A percentile compares a stretch with the other conserved stretches of the same genome.
Conservation (phyloP, 1,140 invertebrate species). For the Euwallacea fornicatus region DNA sequence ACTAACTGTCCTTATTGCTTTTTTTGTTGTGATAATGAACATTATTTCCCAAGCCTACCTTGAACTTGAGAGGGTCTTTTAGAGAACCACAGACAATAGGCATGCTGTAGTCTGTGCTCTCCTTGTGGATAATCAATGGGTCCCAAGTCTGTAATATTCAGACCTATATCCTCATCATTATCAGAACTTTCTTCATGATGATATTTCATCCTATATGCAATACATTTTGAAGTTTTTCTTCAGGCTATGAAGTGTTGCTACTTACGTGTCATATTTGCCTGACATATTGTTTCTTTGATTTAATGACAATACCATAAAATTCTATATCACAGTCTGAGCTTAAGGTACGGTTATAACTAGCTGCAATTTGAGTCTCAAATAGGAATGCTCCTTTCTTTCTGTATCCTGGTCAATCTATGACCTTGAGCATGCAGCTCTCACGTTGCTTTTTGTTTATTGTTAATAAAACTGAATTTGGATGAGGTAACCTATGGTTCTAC, state of each 20-base stretch:
- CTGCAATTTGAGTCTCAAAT: not conserved
- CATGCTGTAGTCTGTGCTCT: conserved; percentile 86
- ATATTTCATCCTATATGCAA: conserved; percentile 56
- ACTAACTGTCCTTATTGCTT: not conserved
- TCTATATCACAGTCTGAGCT: conserved; percentile 43
- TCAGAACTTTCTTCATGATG: conserved; percentile 57
- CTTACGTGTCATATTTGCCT: conserved; percentile 69
- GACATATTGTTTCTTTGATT: conserved; percentile 56
- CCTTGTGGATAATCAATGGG: conserved; percentile 70
- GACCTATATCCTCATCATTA: conserved; percentile 57
- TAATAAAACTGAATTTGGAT: not conserved
- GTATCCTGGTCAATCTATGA: conserved; percentile 16
- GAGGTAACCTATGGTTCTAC: not conserved
- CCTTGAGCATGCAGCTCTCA: conserved; percentile 27
- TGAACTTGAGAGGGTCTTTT: conserved; percentile 58
- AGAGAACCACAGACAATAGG: conserved; percentile 90
- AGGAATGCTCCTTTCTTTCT: conserved; percentile 19
- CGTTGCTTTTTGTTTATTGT: conserved; percentile 17
- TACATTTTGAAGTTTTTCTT: not conserved
- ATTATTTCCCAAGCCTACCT: conserved; percentile 30
- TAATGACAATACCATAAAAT: conserved; percentile 44
- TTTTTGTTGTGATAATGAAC: not conserved
- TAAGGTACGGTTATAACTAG: conserved; percentile 19
- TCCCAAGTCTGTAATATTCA: conserved; percentile 51
- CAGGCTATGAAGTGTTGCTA: conserved; percentile 8